Evolutionary conservation across 2,888 invertebrate genomes (phyloP), one percentile per base, ranked within the genome.

Genomic region (Hylaea fasciaria): DNA sequence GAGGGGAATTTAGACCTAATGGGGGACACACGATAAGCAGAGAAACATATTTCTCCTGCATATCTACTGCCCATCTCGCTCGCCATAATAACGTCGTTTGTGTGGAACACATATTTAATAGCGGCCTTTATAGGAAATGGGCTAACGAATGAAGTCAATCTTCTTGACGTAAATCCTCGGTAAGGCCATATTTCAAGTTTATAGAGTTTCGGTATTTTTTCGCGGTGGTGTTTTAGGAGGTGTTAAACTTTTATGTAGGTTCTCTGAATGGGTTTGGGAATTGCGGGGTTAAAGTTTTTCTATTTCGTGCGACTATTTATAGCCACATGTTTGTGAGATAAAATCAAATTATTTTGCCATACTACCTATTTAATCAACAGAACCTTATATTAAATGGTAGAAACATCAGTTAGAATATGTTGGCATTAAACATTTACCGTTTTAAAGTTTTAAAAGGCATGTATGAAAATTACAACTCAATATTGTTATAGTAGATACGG

Each of bases 111-210:
- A 81, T 80, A 78, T 84, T 83, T 88, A 87, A 87, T 85, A 77
- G 83, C 81, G 64, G 76, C 77, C 78, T 81, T 84, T 81, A 84
- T 82, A 80, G 77, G 72, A 77, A 81, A 87, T 82, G 80, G 83
- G 81, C 84, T 86, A 83, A 84, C 83, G 86, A 86, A 87, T 84
- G 83, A 87, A 88, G 87, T 88, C 87, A 85, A 87, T 89, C 83
- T 85, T 79, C 77, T 73, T 73, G 76, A 78, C 84, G 83, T 89
- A 87, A 88, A 89, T 89, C 87, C 87, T 81, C 73, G 72, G 72
- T 81, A 78, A 78, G 80, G 81, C 83, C 82, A 84, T 89, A 89
- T 87, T 80, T 91, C 85, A 89, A 82, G 77, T 87, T 88, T 86
- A 88, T 89, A 81, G 87, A 87, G 86, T 86, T 87, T 79, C 69